phyloP scores from a whole-genome alignment of 2,113 vertebrate species.

The Corythaixoides concolor region DNA sequence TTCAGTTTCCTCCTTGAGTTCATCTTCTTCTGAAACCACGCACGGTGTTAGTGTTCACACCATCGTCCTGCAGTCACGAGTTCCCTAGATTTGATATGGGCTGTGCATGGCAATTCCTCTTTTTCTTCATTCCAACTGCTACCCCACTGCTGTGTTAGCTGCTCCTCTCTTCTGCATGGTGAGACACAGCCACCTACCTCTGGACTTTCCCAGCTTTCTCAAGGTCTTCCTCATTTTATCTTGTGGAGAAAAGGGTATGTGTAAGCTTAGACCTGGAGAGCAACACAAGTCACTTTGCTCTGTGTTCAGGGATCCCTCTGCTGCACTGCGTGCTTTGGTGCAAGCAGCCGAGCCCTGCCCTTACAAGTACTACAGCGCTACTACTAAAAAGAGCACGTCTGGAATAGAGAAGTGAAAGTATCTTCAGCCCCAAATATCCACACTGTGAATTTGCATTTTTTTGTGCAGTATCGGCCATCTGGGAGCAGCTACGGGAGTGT shows the following conservation, averaged over 20 bases:
- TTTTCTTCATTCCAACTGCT: neutral
- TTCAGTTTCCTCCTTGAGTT: neutral
- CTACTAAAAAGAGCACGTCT: neutral
- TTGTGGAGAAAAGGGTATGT: neutral
- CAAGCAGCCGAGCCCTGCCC: neutral
- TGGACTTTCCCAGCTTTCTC: neutral
- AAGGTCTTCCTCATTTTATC: neutral
- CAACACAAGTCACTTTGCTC: neutral
- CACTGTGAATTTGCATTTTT: neutral
- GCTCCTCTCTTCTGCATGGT: fast-evolving
- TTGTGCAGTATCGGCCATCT: neutral
- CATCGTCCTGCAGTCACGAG: fast-evolving
- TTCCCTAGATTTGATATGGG: neutral
- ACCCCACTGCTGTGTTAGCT: fast-evolving
- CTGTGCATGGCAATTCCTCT: neutral
- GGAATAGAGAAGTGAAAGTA: neutral
- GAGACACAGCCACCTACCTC: fast-evolving
- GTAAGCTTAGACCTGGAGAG: neutral
- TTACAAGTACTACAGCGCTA: neutral
- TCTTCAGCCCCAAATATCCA: neutral
- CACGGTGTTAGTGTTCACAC: neutral
- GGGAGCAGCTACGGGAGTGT: fast-evolving
- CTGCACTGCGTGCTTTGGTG: neutral
- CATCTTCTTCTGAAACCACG: neutral
- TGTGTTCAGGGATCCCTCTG: neutral